Percentiles rank a stretch among this genome's conserved stretches.
These are phyloP conservation scores for Andrena hattorfiana DNA, from an alignment of 2,888 invertebrate genomes.

Conservation along the genomic window DNA sequence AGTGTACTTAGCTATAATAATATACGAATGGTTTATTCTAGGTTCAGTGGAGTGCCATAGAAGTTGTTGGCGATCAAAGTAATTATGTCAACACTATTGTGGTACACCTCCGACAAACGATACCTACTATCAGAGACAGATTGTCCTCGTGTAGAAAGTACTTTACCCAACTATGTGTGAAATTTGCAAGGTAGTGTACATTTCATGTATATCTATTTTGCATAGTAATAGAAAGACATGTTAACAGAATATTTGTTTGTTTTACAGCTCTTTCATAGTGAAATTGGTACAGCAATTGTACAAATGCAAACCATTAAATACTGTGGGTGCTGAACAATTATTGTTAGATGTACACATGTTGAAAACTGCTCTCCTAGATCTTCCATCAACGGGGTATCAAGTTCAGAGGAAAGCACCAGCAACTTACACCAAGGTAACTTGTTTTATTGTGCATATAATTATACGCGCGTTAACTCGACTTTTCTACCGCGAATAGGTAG, in stretches of 20 bases:
- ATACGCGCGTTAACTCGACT: neutral
- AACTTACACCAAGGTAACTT: constrained; percentile 90
- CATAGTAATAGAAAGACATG: neutral
- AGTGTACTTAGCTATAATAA: neutral
- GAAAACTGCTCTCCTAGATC: constrained; percentile 96
- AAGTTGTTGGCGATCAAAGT: constrained; percentile 98
- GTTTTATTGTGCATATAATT: neutral
- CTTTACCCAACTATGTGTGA: constrained; percentile 98
- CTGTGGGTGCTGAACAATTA: constrained; percentile 97
- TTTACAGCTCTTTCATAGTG: constrained; percentile 93
- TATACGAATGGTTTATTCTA: constrained; percentile 74
- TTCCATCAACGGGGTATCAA: constrained; percentile 96
- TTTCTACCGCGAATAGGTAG: constrained; percentile 85
- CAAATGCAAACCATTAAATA: constrained; percentile 93
- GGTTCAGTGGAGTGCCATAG: constrained; percentile 96
- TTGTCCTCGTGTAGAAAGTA: constrained; percentile 97
- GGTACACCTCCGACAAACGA: constrained; percentile 93
- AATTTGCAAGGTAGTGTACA: constrained; percentile 92
- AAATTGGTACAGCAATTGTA: constrained; percentile 96
- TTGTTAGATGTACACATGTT: constrained; percentile 97
- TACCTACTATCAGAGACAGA: constrained; percentile 96
- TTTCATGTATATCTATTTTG: neutral
- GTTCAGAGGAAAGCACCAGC: constrained; percentile 95
- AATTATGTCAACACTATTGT: constrained; percentile 96
- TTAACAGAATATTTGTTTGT: constrained; percentile 38